Base-by-base conservation (phyloP, 1,140 invertebrate genomes). In the Drosophila paulistorum region DNA sequence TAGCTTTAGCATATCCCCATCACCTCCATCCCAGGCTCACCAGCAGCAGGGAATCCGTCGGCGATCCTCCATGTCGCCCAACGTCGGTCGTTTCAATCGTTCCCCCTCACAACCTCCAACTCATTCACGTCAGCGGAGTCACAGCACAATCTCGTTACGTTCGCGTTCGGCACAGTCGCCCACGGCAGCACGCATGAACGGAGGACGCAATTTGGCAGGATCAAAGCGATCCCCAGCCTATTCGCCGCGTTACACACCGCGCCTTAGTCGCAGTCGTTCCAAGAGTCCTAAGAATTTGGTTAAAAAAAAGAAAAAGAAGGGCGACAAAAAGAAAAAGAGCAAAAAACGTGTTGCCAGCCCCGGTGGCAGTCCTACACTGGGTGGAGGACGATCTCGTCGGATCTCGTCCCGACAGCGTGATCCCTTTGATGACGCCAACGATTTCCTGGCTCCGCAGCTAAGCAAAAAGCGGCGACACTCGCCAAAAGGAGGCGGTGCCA, bases 301-400 rank as follows among this genome's bases (percentile, higher is more conserved):
- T 11, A 89, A 82, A 48, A 92, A 91, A 42, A 92, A 90, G 70
- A 92, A 90, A 55, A 92, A 90, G 65, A 74, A 74, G 39, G 59
- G 68, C 0, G 90, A 91, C 35, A 80, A 79, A n/a, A 89, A 83
- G 11, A 90, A 90, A 61, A 91, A 87, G 55, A 78, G 66, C 23
- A 92, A 91, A 60, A 91, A 91, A 51, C 77, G 89, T 5, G n/a
- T 68, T 5, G 54, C 67, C 7, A 90, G 75, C 3, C 45, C 67
- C 7, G 89, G 75, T 57, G 57, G 59, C 6, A 92, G 89, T 70
- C 91, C 91, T 3, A 75, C 73, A 2, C 33, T 57, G 10, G 71
- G 70, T 6, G 71, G 26, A 13, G 45, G 45, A 17, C 75, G 65
- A 10, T 82, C 70, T 65, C 77, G 90, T 7, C 83, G 83, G 3